Percentiles rank a stretch among this genome's conserved stretches.
Evolutionary conservation across 2,888 invertebrate species (phyloP).

Genomic region (Oxystoma pomonae): DNA sequence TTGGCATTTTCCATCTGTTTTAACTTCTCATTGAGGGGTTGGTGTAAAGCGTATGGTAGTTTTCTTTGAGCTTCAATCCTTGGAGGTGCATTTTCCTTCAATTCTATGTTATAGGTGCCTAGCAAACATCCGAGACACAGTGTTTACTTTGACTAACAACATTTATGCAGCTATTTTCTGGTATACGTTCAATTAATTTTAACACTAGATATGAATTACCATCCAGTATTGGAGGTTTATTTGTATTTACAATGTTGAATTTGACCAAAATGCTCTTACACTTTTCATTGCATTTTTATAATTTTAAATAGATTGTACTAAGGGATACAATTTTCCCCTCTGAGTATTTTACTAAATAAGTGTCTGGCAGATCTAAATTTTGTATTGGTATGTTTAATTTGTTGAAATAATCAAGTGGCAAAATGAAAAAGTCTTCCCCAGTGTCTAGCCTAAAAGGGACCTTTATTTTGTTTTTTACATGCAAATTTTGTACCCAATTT

Average conservation of each 20-base stretch:
- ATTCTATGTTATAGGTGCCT: constrained; percentile 1
- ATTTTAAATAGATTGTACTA: not conserved
- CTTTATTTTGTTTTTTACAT: constrained; percentile 6
- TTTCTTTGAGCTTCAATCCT: not conserved
- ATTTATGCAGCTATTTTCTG: not conserved
- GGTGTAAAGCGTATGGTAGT: not conserved
- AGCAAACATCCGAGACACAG: not conserved
- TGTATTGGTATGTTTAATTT: not conserved
- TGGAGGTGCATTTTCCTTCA: constrained; percentile 1
- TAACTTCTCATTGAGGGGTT: constrained; percentile 1
- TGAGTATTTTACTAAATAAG: not conserved
- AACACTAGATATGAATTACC: not conserved
- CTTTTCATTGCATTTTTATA: not conserved
- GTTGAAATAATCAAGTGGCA: not conserved
- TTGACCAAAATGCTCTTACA: not conserved
- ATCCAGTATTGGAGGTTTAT: not conserved
- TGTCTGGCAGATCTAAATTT: not conserved
- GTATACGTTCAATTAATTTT: not conserved
- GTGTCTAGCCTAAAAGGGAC: constrained; percentile 5
- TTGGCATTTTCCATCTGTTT: not conserved
- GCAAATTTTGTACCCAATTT: not conserved
- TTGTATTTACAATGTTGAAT: constrained; percentile 1
- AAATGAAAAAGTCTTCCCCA: not conserved
- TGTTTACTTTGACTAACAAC: not conserved
- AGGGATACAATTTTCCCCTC: not conserved